Conservation (phyloP, 1,140 invertebrate genomes). For the Scaptomyza graminum region DNA sequence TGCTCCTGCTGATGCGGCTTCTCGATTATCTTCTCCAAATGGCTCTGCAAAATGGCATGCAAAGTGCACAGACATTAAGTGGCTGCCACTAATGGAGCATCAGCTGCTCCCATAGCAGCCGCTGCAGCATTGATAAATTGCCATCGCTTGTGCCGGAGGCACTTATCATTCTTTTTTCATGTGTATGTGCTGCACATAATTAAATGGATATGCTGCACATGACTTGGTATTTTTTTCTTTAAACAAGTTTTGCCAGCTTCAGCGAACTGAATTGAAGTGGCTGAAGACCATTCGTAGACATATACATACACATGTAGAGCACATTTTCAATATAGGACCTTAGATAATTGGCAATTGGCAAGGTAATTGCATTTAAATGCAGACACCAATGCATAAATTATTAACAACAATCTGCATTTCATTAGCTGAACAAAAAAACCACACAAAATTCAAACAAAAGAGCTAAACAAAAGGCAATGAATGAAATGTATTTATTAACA, state of each 20-base stretch:
- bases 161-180: neutral
- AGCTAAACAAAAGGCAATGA: neutral
- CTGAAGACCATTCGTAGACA: neutral
- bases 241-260: constrained; percentile 11
- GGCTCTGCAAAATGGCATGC: constrained; percentile 86
- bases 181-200: constrained; percentile 47
- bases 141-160: constrained; percentile 4
- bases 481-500: constrained; percentile 29
- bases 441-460: neutral
- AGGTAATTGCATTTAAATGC: constrained; percentile 28
- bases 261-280: neutral
- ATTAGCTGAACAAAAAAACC: constrained; percentile 9
- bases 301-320: neutral
- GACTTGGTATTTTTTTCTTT: constrained; percentile 55
- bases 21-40: constrained; percentile 92
- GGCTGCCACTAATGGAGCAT: constrained; percentile 64
- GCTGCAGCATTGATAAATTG: constrained; percentile 50
- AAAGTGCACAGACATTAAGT: constrained; percentile 63
- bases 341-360: constrained; percentile 36
- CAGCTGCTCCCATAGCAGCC: constrained; percentile 20
- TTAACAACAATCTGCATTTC: constrained; percentile 29
- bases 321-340: constrained; percentile 22
- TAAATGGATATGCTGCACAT: constrained; percentile 74
- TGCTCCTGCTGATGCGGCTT: constrained; percentile 88
- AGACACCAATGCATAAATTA: constrained; percentile 30